A percentile compares a stretch with the other conserved stretches of the same genome.
Conservation (phyloP, 2,797 vertebrate genomes). For the Sebastes flavidus region DNA sequence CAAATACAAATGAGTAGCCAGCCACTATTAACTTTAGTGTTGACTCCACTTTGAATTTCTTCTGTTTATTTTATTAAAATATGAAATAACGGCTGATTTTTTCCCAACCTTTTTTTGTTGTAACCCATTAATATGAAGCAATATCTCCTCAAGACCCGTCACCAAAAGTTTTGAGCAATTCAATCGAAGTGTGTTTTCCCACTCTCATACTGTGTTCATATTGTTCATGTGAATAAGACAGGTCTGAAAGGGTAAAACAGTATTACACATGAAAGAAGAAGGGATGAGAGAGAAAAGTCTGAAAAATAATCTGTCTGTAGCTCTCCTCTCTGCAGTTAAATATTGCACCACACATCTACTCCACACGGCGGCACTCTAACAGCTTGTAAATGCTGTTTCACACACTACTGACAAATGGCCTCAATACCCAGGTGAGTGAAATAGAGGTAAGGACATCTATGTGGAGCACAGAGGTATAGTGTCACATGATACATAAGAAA, state of each 20-base stretch:
- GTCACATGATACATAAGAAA: neutral
- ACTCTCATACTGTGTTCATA: neutral
- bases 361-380: constrained; percentile 33
- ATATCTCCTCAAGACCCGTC: neutral
- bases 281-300: neutral
- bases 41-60: neutral
- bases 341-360: neutral
- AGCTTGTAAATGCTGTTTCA: neutral
- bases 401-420: neutral
- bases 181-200: neutral
- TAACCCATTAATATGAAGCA: neutral
- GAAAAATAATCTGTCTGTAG: neutral
- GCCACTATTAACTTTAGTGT: neutral
- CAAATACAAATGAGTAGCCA: constrained; percentile 17
- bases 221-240: neutral
- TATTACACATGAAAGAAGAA: neutral
- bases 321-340: neutral
- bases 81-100: neutral
- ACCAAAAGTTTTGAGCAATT: neutral
- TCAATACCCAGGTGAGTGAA: neutral
- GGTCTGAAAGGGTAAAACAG: neutral
- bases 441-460: neutral
- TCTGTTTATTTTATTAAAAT: neutral
- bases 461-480: neutral
- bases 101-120: neutral